Conservation (phyloP, 2,113 vertebrate species). For the Anguilla rostrata region DNA sequence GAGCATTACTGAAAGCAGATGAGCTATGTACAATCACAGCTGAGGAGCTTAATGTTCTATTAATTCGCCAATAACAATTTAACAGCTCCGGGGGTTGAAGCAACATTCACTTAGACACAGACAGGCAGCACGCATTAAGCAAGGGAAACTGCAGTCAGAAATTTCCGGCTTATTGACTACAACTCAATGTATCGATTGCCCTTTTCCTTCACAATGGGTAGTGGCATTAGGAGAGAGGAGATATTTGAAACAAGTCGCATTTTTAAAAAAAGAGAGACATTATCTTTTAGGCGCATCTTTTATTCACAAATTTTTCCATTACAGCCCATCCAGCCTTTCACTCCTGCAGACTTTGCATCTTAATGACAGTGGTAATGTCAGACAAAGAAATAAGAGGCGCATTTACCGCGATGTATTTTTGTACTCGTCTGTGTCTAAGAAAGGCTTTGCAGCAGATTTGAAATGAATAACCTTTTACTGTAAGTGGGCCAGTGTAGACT, state of each 20-base stretch:
- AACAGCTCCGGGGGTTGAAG: conserved; percentile 1
- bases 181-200: conserved; percentile 28
- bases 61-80: conserved; percentile 20
- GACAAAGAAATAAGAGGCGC: too few relatives aligned
- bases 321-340: neutral
- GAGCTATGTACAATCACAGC: conserved; percentile 26
- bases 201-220: neutral
- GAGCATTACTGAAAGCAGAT: conserved; percentile 6
- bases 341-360: neutral
- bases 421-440: neutral
- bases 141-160: conserved; percentile 15
- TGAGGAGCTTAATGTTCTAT: conserved; percentile 19
- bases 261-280: neutral
- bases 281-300: neutral
- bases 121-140: conserved; percentile 21
- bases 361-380: neutral
- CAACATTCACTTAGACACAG: neutral
- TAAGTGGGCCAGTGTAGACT: neutral
- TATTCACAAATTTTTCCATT: neutral
- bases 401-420: neutral
- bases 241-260: neutral
- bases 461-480: neutral
- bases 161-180: conserved; percentile 32
- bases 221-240: neutral
- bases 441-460: neutral